Conservation (phyloP, 2,888 invertebrate genomes). For the Aelia acuminata region DNA sequence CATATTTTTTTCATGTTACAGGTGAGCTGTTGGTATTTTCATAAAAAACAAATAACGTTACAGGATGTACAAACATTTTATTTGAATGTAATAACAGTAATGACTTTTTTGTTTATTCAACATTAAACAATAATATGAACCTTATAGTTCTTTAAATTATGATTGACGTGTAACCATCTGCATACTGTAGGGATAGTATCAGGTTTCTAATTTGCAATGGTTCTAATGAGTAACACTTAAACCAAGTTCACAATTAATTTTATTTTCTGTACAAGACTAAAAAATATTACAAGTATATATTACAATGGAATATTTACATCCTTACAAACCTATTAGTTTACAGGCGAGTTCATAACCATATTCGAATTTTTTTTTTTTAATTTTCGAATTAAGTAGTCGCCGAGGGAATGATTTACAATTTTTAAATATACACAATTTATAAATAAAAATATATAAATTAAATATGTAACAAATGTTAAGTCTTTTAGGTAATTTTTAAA, state of each 20-base stretch:
- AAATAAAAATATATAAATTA: slow-evolving; percentile 58
- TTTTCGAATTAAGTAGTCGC: slow-evolving; percentile 34
- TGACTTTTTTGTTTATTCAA: too few species aligned
- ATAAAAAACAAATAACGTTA: too few species aligned
- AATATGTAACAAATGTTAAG: slow-evolving; percentile 56
- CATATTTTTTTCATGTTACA: too few species aligned
- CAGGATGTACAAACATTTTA: too few species aligned
- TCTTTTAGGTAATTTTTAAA: slow-evolving; percentile 55
- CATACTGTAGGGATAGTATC: neutral
- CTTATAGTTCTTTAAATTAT: too few species aligned
- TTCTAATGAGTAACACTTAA: neutral
- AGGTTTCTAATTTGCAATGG: neutral
- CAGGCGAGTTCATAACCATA: slow-evolving; percentile 22
- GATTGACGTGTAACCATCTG: too few species aligned
- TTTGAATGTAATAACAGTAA: too few species aligned
- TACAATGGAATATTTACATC: slow-evolving; percentile 40
- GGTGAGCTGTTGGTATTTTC: too few species aligned
- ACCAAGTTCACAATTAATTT: slow-evolving; percentile 15
- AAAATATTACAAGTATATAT: slow-evolving; percentile 29
- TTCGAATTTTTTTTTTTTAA: slow-evolving; percentile 11
- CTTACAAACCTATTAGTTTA: slow-evolving; percentile 49
- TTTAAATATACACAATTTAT: slow-evolving; percentile 55
- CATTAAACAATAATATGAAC: too few species aligned
- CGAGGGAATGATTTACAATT: slow-evolving; percentile 54
- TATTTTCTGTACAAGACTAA: slow-evolving; percentile 13